A percentile compares a stretch with the other conserved stretches of the same genome.
Conservation (phyloP, 2,797 vertebrate genomes). For the Tadarida brasiliensis region DNA sequence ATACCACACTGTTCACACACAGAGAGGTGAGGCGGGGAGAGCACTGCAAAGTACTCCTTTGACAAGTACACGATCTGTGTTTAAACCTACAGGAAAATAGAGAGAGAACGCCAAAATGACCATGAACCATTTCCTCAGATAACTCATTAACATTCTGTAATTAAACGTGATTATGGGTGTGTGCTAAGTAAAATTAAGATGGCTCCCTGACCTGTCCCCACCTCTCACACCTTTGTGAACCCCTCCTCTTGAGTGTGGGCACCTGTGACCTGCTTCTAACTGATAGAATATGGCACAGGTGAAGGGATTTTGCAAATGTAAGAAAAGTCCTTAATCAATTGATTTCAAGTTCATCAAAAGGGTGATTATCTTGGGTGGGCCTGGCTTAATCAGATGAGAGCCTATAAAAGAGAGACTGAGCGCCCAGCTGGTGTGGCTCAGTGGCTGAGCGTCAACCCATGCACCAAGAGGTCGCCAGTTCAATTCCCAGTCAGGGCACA, state of each 20-base stretch:
- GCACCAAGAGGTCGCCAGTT: too few relatives aligned
- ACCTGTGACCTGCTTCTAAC: not conserved
- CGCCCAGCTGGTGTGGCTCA: too few relatives aligned
- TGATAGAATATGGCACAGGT: not conserved
- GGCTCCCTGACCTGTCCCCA: not conserved
- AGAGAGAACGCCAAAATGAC: not conserved
- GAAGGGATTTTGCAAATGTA: not conserved
- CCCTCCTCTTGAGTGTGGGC: not conserved
- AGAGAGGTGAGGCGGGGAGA: not conserved
- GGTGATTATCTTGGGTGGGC: not conserved
- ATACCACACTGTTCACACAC: not conserved
- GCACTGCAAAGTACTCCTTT: not conserved
- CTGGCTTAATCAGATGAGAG: not conserved
- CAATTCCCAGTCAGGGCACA: too few relatives aligned
- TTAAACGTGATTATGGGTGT: not conserved
- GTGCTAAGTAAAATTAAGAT: not conserved
- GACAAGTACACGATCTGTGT: fast-evolving
- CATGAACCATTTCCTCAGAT: not conserved
- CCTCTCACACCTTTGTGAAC: not conserved
- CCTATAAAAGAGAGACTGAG: not conserved
- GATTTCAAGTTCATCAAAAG: not conserved
- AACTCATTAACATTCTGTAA: not conserved
- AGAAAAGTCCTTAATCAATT: not conserved
- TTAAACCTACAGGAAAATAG: not conserved
- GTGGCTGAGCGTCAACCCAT: too few relatives aligned